These are phyloP conservation scores for Macrobrachium rosenbergii DNA, from an alignment of 1,140 invertebrate species.

Conservation along the genomic window DNA sequence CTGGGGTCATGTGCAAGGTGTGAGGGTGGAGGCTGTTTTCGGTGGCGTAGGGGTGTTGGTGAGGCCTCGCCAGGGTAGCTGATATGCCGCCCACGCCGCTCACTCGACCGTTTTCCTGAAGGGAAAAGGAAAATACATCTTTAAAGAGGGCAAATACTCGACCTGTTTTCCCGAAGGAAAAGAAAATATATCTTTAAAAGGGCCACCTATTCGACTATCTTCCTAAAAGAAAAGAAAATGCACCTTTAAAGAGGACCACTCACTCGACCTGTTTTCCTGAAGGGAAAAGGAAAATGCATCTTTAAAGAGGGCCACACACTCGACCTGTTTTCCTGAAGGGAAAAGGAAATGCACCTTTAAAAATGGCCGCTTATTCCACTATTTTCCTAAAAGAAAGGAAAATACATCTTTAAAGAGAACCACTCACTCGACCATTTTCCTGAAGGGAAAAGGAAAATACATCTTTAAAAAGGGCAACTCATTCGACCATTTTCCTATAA, in stretches of 20 bases:
- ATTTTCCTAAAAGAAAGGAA: too few relatives aligned
- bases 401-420: too few relatives aligned
- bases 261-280: too few relatives aligned
- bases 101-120: background rate
- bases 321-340: background rate
- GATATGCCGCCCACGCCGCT: background rate
- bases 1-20: background rate
- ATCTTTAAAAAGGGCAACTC: background rate
- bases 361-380: too few relatives aligned
- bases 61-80: background rate
- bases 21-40: background rate
- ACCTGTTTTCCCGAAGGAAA: background rate
- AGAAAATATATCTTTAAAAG: background rate
- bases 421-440: too few relatives aligned
- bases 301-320: background rate
- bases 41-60: background rate
- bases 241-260: too few relatives aligned
- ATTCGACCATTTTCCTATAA: conserved; percentile 30
- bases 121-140: background rate
- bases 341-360: background rate
- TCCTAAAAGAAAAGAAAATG: too few relatives aligned
- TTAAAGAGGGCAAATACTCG: background rate
- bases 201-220: too few relatives aligned
- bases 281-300: background rate
- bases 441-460: background rate